Base-by-base conservation (phyloP, 2,888 invertebrate genomes). In the Himalopsyche tibetana region DNA sequence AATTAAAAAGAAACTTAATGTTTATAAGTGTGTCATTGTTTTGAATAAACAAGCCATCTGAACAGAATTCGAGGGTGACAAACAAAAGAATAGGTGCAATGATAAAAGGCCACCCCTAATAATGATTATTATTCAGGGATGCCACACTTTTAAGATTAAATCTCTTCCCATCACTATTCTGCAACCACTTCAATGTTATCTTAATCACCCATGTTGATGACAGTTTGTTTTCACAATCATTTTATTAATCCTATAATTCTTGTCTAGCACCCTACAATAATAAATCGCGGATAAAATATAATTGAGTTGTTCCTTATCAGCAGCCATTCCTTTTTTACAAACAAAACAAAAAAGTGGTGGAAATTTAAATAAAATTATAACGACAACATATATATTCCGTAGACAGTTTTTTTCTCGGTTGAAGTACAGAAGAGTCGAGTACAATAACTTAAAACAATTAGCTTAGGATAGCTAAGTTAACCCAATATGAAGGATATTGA, bases 221-320 rank as follows among this genome's bases (percentile, higher is more conserved):
- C 63, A 63, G 63, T 63, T 63, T 63, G 63, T 63, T 63, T 63
- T 63, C 28, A 63, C 63, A 63, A 19, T 63, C 63, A 28, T 63
- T 63, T 63, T 63, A 63, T 19, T 63, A 63, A 63, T 63, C 63
- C 63, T 63, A 28, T 28, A 63, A 63, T 19, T n/a, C 63, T 19
- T 63, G 63, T 63, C 63, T 63, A 63, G 63, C 19, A 82, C 82
- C 40, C 82, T 82, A 55, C 55, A 45, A 82, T 40, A 82, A 82
- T 51, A 82, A 82, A 51, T 45, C 55, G 55, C 82, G 9, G 55
- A 51, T 82, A 55, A 82, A 82, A 42, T 55, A 82, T 82, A 82
- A 82, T 82, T 55, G 45, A 45, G 82, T 82, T 51, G n/a, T 45
- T 51, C 36, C 55, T 82, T 51, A 80, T 80, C 80, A n/a, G 80